Evolutionary conservation across 2,888 invertebrate species (phyloP), one percentile per base, ranked within the genome.

Genomic region (Heliconius cydno): DNA sequence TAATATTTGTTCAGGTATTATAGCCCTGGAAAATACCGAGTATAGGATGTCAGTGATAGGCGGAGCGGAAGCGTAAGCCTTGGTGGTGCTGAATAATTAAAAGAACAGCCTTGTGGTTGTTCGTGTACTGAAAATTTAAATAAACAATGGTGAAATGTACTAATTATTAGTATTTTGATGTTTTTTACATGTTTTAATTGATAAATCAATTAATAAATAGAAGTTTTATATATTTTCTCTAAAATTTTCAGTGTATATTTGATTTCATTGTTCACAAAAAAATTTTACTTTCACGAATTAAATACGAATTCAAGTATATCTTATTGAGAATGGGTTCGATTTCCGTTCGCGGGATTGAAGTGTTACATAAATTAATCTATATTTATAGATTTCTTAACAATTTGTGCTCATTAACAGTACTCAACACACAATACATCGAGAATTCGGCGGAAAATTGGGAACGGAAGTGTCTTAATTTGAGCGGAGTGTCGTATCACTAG

Each of bases 1-100:
- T 86, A 92, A 93, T 93, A 93, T 94, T 93, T 92, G 90, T 84
- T 81, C 81, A 76, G 81, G 85, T 82, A 84, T 88, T 85, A 90
- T 85, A 87, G 86, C 80, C 81, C 76, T 88, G 90, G 90, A 90
- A 92, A 90, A 87, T 90, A 86, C 87, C 86, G 82, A 80, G 77
- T 78, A 78, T 71, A 63, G 10, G 79, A 46, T 67, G 30, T 60
- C 63, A 4, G 83, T 86, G 78, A 85, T 78, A 60, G 80, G 87
- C 84, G 84, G 73, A 87, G 90, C 89, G 90, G 82, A 72, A 74
- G 82, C 82, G 63, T 28, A 57, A 13, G 30, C 13, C 15, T 63
- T 41, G 5, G 25, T 22, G 38, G 19, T 41, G 10, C 10, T 38
- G 19, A 65, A 60, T n/a, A 60, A 46, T 30, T 19, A 60, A 19